Evolutionary conservation across 2,888 invertebrate species (phyloP).

Genomic region (Agrotis exclamationis): DNA sequence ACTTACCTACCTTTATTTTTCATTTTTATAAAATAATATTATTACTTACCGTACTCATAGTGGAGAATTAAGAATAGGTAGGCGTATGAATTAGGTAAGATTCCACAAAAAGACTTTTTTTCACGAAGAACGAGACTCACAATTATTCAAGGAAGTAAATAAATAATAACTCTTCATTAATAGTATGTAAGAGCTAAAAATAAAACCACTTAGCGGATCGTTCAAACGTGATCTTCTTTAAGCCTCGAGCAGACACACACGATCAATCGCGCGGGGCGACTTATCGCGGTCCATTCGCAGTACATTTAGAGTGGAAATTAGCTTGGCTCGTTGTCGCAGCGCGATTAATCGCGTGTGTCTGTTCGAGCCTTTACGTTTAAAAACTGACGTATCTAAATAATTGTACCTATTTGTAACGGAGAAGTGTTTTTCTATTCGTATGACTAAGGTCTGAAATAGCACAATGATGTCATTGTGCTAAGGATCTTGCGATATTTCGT

Average conservation of each 20-base stretch:
- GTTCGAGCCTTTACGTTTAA: too few relatives aligned
- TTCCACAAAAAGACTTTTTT: neutral
- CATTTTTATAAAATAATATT: too few relatives aligned
- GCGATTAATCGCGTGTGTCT: too few relatives aligned
- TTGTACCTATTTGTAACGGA: constrained; percentile 10
- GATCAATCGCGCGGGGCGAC: too few relatives aligned
- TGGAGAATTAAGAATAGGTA: neutral
- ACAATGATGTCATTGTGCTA: constrained; percentile 40
- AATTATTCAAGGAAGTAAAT: neutral
- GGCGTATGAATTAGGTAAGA: neutral
- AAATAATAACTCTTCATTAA: neutral
- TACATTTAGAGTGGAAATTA: too few relatives aligned
- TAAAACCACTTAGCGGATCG: constrained; percentile 31
- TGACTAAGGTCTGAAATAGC: constrained; percentile 37
- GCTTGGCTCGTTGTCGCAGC: too few relatives aligned
- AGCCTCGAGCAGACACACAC: too few relatives aligned
- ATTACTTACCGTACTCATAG: too few relatives aligned
- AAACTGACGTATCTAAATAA: constrained; percentile 36
- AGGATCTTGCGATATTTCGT: constrained; percentile 28
- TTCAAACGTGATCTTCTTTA: constrained; percentile 24
- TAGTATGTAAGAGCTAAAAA: constrained; percentile 30
- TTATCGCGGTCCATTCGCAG: too few relatives aligned
- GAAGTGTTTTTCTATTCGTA: constrained; percentile 17
- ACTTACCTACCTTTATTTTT: too few relatives aligned
- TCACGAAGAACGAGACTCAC: neutral